phyloP scores from a whole-genome alignment of 1,140 invertebrate species.

The Pentalonia nigronervosa region DNA sequence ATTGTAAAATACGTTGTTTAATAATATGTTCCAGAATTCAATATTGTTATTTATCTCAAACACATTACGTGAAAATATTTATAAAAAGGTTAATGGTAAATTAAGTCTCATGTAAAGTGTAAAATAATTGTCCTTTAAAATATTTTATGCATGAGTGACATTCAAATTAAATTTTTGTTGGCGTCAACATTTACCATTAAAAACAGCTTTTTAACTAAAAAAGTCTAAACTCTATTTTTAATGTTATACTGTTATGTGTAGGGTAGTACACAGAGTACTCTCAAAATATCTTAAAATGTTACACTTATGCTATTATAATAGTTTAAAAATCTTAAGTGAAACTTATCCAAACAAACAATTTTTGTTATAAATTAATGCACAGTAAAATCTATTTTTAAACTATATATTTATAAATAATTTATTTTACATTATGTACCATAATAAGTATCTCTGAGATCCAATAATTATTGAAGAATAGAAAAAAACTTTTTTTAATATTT shows the following conservation, averaged over 20 bases:
- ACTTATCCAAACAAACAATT: neutral
- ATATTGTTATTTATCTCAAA: neutral
- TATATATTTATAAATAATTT: neutral
- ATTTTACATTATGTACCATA: neutral
- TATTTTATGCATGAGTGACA: constrained; percentile 13
- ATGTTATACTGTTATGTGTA: neutral
- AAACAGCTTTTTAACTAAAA: neutral
- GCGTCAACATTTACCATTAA: neutral
- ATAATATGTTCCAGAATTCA: neutral
- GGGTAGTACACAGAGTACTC: no score
- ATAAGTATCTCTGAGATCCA: neutral
- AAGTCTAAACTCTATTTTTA: neutral
- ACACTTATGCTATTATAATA: neutral
- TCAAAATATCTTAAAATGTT: neutral
- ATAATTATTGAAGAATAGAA: neutral
- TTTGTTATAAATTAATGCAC: no score
- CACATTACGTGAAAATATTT: neutral
- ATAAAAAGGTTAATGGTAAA: neutral
- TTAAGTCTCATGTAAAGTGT: neutral
- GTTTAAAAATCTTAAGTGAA: neutral
- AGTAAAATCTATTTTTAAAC: no score
- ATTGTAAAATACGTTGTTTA: neutral
- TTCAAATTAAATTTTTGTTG: neutral
- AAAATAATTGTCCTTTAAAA: neutral
- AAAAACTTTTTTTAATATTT: neutral